Percentiles rank a stretch among this genome's conserved stretches.
Conservation (phyloP, 2,113 vertebrate species). For the Emberiza fucata region DNA sequence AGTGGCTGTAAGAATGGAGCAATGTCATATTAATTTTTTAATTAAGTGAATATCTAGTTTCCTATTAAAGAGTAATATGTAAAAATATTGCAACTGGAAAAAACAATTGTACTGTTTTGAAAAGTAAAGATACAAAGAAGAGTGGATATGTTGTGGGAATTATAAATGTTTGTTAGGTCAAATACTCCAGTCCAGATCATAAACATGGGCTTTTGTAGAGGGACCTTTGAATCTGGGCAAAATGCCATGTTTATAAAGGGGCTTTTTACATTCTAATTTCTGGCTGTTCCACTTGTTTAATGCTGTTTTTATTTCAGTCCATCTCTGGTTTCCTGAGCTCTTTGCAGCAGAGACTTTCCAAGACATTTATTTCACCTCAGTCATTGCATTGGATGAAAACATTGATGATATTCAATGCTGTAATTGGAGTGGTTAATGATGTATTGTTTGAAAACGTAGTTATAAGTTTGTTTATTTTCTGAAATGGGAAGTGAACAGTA, state of each 20-base stretch:
- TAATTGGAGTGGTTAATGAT: neutral
- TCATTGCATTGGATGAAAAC: neutral
- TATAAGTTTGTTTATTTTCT: neutral
- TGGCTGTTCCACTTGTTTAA: neutral
- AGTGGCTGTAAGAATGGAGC: neutral
- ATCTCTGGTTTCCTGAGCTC: neutral
- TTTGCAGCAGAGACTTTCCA: neutral
- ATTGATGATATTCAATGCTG: neutral
- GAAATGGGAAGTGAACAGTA: neutral
- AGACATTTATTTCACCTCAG: neutral
- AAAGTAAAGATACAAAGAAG: neutral
- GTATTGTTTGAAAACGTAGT: neutral
- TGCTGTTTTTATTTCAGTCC: neutral
- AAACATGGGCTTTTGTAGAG: slow-evolving; percentile 13
- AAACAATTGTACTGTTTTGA: neutral
- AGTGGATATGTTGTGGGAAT: neutral
- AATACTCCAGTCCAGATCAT: slow-evolving; percentile 16
- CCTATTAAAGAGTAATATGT: neutral
- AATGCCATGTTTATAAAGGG: neutral
- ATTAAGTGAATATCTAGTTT: neutral
- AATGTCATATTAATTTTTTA: neutral
- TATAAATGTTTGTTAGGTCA: slow-evolving; percentile 19
- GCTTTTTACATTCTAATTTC: neutral
- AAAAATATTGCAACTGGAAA: neutral
- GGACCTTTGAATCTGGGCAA: slow-evolving; percentile 43